Percentiles rank a stretch among this genome's conserved stretches.
phyloP scores from a whole-genome alignment of 2,113 vertebrate genomes.

The Uria lomvia region DNA sequence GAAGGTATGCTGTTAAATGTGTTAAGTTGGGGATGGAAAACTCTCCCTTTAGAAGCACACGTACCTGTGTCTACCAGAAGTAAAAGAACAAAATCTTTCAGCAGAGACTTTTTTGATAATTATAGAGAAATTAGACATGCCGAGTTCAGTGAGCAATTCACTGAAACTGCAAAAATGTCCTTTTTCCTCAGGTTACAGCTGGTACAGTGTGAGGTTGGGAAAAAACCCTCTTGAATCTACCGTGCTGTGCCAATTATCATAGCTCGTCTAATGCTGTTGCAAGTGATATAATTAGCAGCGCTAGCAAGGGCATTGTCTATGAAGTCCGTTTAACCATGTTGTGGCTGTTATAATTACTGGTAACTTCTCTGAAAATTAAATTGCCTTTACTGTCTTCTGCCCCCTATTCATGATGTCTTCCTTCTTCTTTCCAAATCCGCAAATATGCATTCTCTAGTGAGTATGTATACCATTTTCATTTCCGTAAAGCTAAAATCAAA shows the following conservation, averaged over 20 bases:
- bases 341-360: neutral
- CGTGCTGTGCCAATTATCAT: conserved; percentile 21
- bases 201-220: neutral
- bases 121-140: neutral
- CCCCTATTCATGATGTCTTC: neutral
- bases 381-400: neutral
- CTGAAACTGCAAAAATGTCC: neutral
- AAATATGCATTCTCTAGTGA: neutral
- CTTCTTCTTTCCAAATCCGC: neutral
- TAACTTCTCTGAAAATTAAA: conserved; percentile 13
- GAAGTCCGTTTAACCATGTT: neutral
- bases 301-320: neutral
- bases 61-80: neutral
- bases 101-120: neutral
- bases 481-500: neutral
- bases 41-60: neutral
- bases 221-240: conserved; percentile 4
- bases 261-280: neutral
- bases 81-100: conserved; percentile 9
- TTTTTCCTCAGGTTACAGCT: conserved; percentile 14
- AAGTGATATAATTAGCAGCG: conserved; percentile 43
- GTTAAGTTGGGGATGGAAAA: neutral
- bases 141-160: neutral
- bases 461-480: neutral
- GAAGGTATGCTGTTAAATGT: neutral